These are phyloP conservation scores for Lasioglossum baleicum DNA, from an alignment of 1,140 invertebrate species.

Conservation along the genomic window DNA sequence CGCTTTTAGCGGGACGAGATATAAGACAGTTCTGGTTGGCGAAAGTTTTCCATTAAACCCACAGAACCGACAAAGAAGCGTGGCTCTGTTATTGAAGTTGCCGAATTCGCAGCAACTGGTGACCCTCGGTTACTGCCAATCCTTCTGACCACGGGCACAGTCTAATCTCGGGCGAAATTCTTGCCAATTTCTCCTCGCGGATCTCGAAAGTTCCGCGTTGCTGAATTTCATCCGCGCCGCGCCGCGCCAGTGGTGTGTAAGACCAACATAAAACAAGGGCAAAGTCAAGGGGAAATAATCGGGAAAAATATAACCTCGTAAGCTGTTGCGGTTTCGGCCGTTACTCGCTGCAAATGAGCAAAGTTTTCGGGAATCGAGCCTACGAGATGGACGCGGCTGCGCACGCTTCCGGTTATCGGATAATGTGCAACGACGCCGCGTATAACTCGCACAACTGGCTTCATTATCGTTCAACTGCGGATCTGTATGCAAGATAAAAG, in stretches of 20 bases:
- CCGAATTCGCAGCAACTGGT: slow-evolving; percentile 22
- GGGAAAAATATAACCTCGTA: slow-evolving; percentile 2
- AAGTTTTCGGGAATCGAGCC: background rate
- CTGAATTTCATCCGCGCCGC: slow-evolving; percentile 10
- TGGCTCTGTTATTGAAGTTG: slow-evolving; percentile 19
- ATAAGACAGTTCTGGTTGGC: too few species aligned
- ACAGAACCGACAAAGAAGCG: background rate
- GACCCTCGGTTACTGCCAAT: slow-evolving; percentile 18
- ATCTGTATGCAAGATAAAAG: too few species aligned
- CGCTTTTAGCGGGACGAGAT: too few species aligned
- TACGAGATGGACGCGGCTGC: too few species aligned
- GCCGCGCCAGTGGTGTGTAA: background rate
- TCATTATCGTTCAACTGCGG: too few species aligned
- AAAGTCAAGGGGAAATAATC: slow-evolving; percentile 30
- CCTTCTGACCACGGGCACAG: slow-evolving; percentile 8
- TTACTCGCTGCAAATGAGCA: background rate
- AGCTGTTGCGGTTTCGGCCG: slow-evolving; percentile 2
- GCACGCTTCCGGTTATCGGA: too few species aligned
- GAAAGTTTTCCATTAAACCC: slow-evolving; percentile 21
- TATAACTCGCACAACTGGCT: too few species aligned
- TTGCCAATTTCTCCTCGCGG: slow-evolving; percentile 36
- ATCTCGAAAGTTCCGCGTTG: slow-evolving; percentile 38
- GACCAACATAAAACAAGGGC: slow-evolving; percentile 37
- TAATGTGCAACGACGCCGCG: too few species aligned
- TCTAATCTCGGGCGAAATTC: slow-evolving; percentile 50